Percentiles rank a stretch among this genome's conserved stretches.
phyloP scores from a whole-genome alignment of 2,888 invertebrate genomes.

The Tachina lurida region DNA sequence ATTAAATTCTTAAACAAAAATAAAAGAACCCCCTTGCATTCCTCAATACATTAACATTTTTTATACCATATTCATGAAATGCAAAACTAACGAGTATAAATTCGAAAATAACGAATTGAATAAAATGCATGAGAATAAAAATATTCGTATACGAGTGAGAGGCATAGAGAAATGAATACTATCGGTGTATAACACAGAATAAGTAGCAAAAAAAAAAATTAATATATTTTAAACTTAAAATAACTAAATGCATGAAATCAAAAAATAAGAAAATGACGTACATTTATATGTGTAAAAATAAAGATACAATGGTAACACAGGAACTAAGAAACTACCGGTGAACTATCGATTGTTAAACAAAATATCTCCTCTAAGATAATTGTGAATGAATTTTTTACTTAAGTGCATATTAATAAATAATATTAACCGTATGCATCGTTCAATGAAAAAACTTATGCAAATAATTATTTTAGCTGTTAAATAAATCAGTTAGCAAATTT shows the following conservation, averaged over 20 bases:
- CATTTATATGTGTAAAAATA: constrained; percentile 1
- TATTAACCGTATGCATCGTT: too few species aligned
- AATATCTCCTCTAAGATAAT: constrained; percentile 31
- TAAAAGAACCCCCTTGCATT: background rate
- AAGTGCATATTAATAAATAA: too few species aligned
- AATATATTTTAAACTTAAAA: constrained; percentile 18
- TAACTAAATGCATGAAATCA: background rate
- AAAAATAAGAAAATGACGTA: constrained; percentile 13
- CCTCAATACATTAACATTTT: background rate
- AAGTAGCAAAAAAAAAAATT: constrained; percentile 3
- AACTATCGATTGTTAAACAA: constrained; percentile 13
- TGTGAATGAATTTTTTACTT: constrained; percentile 20
- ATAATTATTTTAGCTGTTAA: too few species aligned
- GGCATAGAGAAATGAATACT: background rate
- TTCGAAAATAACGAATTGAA: constrained; percentile 26
- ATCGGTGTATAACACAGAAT: background rate
- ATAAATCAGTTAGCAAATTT: background rate
- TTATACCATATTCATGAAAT: constrained; percentile 1
- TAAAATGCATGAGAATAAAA: constrained; percentile 11
- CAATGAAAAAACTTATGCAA: too few species aligned
- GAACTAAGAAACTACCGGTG: constrained; percentile 8
- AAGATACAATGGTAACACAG: constrained; percentile 13
- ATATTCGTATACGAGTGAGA: constrained; percentile 10
- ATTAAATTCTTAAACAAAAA: too few species aligned
- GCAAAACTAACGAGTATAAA: constrained; percentile 42